A percentile compares a stretch with the other conserved stretches of the same genome.
These are phyloP conservation scores for Pipistrellus nathusii DNA, from an alignment of 2,797 vertebrate species.

Conservation along the genomic window DNA sequence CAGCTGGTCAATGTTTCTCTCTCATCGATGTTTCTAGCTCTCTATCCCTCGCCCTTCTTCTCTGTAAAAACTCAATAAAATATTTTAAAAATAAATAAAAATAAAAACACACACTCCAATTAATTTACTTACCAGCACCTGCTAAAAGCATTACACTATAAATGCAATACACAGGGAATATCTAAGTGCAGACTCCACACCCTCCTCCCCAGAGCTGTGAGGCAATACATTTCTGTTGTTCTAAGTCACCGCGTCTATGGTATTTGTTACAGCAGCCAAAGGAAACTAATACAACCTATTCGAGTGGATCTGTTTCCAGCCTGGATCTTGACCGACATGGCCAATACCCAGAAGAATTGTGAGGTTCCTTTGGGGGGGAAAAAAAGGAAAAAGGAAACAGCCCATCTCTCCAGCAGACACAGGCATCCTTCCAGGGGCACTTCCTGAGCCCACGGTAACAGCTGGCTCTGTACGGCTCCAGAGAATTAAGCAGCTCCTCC, in stretches of 20 bases:
- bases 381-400: not conserved
- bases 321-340: not conserved
- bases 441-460: not conserved
- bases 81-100: too few relatives aligned
- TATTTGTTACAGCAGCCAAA: not conserved
- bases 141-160: slow-evolving; percentile 65
- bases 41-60: too few relatives aligned
- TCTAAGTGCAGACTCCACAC: not conserved
- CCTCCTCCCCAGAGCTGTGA: not conserved
- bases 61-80: too few relatives aligned
- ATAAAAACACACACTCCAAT: slow-evolving; percentile 8
- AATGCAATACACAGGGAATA: slow-evolving; percentile 15
- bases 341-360: not conserved
- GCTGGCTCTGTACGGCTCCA: not conserved
- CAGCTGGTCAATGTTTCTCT: too few relatives aligned
- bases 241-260: too few relatives aligned
- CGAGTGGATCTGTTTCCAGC: not conserved
- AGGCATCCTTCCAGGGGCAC: not conserved
- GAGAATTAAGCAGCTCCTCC: not conserved
- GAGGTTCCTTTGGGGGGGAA: not conserved
- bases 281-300: not conserved
- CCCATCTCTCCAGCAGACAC: not conserved
- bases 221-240: not conserved
- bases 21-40: too few relatives aligned
- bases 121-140: slow-evolving; percentile 35